Conservation (phyloP, 2,888 invertebrate species). For the Acleris cristana region DNA sequence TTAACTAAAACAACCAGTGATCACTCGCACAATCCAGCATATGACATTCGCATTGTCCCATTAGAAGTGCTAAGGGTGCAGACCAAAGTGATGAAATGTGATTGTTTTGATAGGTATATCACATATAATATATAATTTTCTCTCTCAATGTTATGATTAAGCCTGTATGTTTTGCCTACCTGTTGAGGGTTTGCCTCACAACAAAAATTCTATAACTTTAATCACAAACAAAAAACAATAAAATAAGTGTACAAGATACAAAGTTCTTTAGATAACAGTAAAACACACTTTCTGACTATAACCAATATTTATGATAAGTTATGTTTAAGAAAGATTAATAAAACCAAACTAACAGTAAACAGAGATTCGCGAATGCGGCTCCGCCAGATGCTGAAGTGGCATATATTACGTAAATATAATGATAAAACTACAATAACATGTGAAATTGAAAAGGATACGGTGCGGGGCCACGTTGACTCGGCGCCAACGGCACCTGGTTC, state of each 20-base stretch:
- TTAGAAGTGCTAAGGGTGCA: neutral
- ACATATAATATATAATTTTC: too few relatives aligned
- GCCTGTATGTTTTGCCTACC: too few relatives aligned
- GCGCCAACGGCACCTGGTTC: constrained; percentile 86
- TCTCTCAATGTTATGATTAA: too few relatives aligned
- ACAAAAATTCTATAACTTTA: too few relatives aligned
- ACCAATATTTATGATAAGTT: neutral
- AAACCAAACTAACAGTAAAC: constrained; percentile 45
- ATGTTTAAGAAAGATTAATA: constrained; percentile 18
- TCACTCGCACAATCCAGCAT: constrained; percentile 28
- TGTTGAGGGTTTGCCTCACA: too few relatives aligned
- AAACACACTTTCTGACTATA: neutral
- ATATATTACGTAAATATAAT: constrained; percentile 79
- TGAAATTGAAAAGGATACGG: constrained; percentile 82
- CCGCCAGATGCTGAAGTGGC: constrained; percentile 71
- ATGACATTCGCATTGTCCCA: constrained; percentile 27
- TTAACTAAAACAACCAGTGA: neutral
- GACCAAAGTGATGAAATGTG: too few relatives aligned
- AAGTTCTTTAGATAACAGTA: neutral
- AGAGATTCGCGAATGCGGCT: constrained; percentile 69
- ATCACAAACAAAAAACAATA: too few relatives aligned
- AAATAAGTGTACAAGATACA: too few relatives aligned
- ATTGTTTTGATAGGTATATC: too few relatives aligned
- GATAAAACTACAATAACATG: constrained; percentile 56
- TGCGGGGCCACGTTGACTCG: constrained; percentile 83